Percentiles rank a stretch among this genome's conserved stretches.
Conservation (phyloP, 2,888 invertebrate genomes). For the Marronus borbonicus region DNA sequence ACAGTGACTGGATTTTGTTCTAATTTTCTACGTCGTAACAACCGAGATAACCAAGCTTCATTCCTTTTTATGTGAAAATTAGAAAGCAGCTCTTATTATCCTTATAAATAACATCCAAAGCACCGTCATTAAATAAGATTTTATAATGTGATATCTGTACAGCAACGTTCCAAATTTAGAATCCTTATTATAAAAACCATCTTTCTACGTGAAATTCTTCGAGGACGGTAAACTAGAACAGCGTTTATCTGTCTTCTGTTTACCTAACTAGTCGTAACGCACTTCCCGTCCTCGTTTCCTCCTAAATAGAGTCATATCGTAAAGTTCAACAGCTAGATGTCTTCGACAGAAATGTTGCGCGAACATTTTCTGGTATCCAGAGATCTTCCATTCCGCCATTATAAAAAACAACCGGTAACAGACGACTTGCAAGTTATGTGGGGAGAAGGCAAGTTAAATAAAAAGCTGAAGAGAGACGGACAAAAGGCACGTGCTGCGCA, state of each 20-base stretch:
- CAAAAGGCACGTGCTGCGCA: slow-evolving; percentile 47
- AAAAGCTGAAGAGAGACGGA: slow-evolving; percentile 29
- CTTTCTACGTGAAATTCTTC: slow-evolving; percentile 26
- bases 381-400: slow-evolving; percentile 24
- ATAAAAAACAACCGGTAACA: slow-evolving; percentile 34
- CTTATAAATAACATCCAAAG: too few species aligned
- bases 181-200: slow-evolving; percentile 35
- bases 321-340: slow-evolving; percentile 32
- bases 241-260: slow-evolving; percentile 39
- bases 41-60: too few species aligned
- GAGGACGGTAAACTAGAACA: slow-evolving; percentile 22
- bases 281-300: slow-evolving; percentile 43
- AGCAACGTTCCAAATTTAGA: slow-evolving; percentile 2
- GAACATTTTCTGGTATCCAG: slow-evolving; percentile 15
- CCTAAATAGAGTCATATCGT: slow-evolving; percentile 22
- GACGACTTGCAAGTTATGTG: slow-evolving; percentile 4
- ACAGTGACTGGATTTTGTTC: too few species aligned
- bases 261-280: slow-evolving; percentile 42
- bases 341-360: slow-evolving; percentile 28
- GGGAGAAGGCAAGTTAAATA: not conserved
- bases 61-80: too few species aligned
- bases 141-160: not conserved
- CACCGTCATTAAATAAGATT: not conserved
- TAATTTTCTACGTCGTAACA: too few species aligned
- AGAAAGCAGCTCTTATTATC: too few species aligned